Evolutionary conservation across 2,888 invertebrate genomes (phyloP), one percentile per base, ranked within the genome.

Genomic region (Orthosia incerta): DNA sequence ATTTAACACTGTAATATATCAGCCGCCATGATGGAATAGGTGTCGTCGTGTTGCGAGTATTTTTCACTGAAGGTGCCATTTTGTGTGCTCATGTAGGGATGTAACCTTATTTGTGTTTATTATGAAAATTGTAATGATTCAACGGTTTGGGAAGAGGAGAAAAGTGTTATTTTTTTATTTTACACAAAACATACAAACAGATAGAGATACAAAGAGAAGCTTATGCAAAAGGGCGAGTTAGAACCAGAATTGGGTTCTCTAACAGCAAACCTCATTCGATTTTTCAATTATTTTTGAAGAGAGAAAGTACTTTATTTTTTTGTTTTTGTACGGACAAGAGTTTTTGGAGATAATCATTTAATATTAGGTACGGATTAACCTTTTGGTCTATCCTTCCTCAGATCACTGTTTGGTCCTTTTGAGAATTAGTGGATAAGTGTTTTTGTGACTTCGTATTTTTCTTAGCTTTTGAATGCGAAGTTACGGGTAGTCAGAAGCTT

Each of bases 1-100:
- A 79, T 74, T 79, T 72, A 74, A n/a, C 69, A 46, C 62, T 23
- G 71, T 68, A 63, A 74, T 62, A 68, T 78, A 80, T 78, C 59
- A 53, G 26, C 59, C 69, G 57, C 65, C 61, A 61, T 67, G 63
- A 64, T 77, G 53, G 55, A 71, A 59, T 55, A 26, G 16, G 70
- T 73, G 71, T 69, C 39, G 61, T 59, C 46, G 61, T 76, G 61
- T 65, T 26, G 53, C 48, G 59, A 60, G 23, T 48, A 76, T 71
- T 71, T 82, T 64, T 73, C 70, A 84, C 63, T 57, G n/a, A 3
- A 56, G 23, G 62, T 26, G 23, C 68, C 56, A 69, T 76, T 69
- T 78, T 69, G 51, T 76, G n/a, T 61, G 50, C 39, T 57, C 46
- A 46, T 46, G 13, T 55, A 7, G 15, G 12, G 15, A 26, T 26